Percentiles rank a stretch among this genome's conserved stretches.
phyloP scores from a whole-genome alignment of 2,888 invertebrate species.

The Orthosia cruda region DNA sequence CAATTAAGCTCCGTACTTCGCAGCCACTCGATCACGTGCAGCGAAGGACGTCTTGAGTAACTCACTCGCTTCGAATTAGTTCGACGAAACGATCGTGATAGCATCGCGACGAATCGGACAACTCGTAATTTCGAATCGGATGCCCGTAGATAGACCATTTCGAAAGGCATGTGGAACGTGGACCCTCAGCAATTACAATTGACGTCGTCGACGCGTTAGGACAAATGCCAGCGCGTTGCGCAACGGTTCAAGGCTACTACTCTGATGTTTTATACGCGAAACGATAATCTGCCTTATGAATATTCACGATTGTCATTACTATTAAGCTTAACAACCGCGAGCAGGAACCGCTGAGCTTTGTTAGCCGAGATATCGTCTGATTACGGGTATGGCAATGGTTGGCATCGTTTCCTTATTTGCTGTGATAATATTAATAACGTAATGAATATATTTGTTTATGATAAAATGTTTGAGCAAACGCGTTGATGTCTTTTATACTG shows the following conservation, averaged over 20 bases:
- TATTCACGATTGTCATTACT: constrained; percentile 74
- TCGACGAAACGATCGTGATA: constrained; percentile 74
- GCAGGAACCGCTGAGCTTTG: constrained; percentile 69
- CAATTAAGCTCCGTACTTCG: constrained; percentile 64
- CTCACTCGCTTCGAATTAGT: constrained; percentile 68
- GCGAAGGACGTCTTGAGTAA: constrained; percentile 78
- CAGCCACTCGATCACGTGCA: constrained; percentile 67
- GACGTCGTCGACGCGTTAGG: constrained; percentile 75
- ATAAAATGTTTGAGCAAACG: constrained; percentile 56
- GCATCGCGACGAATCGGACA: constrained; percentile 70
- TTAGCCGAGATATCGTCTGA: constrained; percentile 63
- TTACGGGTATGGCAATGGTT: constrained; percentile 70
- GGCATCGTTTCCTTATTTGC: constrained; percentile 73
- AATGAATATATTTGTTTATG: constrained; percentile 45
- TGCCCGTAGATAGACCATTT: constrained; percentile 72
- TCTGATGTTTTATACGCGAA: constrained; percentile 71
- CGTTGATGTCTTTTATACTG: constrained; percentile 79
- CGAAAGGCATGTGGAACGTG: constrained; percentile 72
- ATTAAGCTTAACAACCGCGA: constrained; percentile 58
- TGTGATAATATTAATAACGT: constrained; percentile 60
- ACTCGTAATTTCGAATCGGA: constrained; percentile 71
- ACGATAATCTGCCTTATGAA: constrained; percentile 75
- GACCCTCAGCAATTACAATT: constrained; percentile 71
- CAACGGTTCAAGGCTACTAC: constrained; percentile 88
- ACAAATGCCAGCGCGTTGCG: constrained; percentile 83